Evolutionary conservation across 1,140 invertebrate genomes (phyloP).

Genomic region (Agrypnia vestita): DNA sequence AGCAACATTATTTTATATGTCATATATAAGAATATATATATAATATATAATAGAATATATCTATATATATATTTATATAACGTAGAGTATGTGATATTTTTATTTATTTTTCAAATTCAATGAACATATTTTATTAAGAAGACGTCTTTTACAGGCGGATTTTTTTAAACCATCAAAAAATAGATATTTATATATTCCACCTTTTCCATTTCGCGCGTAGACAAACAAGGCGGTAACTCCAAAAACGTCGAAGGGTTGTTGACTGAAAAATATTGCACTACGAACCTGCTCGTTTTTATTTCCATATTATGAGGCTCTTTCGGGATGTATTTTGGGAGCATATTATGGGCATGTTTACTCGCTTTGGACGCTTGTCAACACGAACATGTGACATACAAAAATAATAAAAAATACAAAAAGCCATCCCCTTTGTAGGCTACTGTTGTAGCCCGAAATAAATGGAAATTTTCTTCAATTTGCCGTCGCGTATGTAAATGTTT

Average conservation of each 20-base stretch:
- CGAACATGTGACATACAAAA: slow-evolving; percentile 1
- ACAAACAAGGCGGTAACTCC: slow-evolving; percentile 29
- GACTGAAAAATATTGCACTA: slow-evolving; percentile 39
- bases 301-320: slow-evolving; percentile 25
- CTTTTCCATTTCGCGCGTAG: background rate
- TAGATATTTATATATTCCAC: slow-evolving; percentile 15
- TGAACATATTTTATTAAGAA: too few species aligned
- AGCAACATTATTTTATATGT: too few species aligned
- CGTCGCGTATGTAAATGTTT: slow-evolving; percentile 8
- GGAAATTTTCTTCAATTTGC: slow-evolving; percentile 2
- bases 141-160: too few species aligned
- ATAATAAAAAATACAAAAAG: slow-evolving; percentile 12
- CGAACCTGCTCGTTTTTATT: slow-evolving; percentile 33
- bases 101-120: too few species aligned
- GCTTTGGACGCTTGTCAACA: slow-evolving; percentile 23
- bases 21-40: too few species aligned
- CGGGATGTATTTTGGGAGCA: background rate
- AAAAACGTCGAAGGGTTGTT: slow-evolving; percentile 27
- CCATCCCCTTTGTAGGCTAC: slow-evolving; percentile 1
- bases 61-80: too few species aligned
- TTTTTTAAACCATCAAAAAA: slow-evolving; percentile 29
- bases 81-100: too few species aligned
- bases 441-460: slow-evolving; percentile 8
- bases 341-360: slow-evolving; percentile 12
- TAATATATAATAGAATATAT: too few species aligned